Percentiles rank a stretch among this genome's conserved stretches.
phyloP scores from a whole-genome alignment of 2,113 vertebrate species.

The Gobiocypris rarus region DNA sequence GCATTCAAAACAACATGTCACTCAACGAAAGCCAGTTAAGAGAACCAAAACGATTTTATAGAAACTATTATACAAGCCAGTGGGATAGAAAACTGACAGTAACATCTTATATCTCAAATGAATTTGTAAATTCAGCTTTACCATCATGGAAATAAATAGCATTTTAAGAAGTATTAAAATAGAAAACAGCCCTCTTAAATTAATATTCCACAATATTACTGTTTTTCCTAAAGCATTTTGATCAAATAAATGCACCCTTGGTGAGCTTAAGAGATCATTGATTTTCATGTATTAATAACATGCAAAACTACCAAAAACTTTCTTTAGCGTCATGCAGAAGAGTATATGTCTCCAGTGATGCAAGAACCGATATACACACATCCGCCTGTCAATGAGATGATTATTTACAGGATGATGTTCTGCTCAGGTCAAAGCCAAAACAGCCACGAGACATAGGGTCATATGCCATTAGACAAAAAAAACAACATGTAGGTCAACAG shows the following conservation, averaged over 20 bases:
- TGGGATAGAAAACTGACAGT: background rate
- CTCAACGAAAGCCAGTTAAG: background rate
- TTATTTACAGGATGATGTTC: conserved; percentile 32
- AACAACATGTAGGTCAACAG: background rate
- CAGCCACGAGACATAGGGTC: conserved; percentile 16
- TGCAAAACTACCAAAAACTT: background rate
- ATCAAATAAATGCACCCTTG: background rate
- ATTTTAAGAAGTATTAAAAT: background rate
- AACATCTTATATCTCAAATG: background rate
- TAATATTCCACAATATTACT: background rate
- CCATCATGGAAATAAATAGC: background rate
- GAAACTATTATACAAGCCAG: background rate
- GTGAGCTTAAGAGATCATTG: background rate
- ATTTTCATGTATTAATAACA: background rate
- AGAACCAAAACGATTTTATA: too few species aligned
- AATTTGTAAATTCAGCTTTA: background rate
- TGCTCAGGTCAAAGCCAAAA: conserved; percentile 28
- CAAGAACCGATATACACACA: conserved; percentile 24
- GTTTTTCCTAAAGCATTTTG: background rate
- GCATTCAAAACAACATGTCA: background rate
- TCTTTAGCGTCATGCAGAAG: background rate
- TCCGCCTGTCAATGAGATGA: conserved; percentile 34
- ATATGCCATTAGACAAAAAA: background rate
- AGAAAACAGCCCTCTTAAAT: background rate
- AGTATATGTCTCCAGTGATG: background rate